Conservation (phyloP, 2,888 invertebrate species). For the Merodon equestris region DNA sequence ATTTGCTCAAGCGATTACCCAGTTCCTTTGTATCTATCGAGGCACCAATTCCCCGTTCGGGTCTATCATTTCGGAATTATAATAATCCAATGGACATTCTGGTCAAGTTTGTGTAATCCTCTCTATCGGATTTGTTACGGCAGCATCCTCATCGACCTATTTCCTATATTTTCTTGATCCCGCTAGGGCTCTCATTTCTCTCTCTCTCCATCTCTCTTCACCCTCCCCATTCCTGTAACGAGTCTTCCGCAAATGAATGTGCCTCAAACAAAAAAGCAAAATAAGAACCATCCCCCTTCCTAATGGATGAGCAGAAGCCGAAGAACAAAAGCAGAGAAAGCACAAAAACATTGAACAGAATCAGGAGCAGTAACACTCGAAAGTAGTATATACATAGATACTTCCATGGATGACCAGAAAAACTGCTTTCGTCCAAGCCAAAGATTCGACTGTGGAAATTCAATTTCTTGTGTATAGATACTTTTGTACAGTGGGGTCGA, state of each 20-base stretch:
- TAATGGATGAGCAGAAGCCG: conserved; percentile 16
- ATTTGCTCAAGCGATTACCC: conserved; percentile 56
- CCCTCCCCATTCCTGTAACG: too few species aligned
- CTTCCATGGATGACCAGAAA: conserved; percentile 1
- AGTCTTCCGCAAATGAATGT: conserved; percentile 17
- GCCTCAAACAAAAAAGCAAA: conserved; percentile 16
- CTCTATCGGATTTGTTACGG: conserved; percentile 47
- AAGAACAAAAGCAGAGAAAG: too few species aligned
- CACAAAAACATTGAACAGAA: too few species aligned
- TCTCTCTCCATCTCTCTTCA: conserved; percentile 7
- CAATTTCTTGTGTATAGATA: too few species aligned
- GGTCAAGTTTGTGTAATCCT: conserved; percentile 57
- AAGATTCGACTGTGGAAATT: not conserved
- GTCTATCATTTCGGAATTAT: conserved; percentile 58
- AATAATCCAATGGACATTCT: conserved; percentile 58
- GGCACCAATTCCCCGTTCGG: conserved; percentile 20
- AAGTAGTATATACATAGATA: conserved; percentile 30
- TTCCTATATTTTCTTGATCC: conserved; percentile 11
- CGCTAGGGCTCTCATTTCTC: not conserved
- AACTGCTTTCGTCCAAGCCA: conserved; percentile 1
- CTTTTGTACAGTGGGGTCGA: not conserved
- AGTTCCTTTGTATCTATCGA: conserved; percentile 30
- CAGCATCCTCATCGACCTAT: conserved; percentile 41
- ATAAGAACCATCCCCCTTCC: conserved; percentile 36
- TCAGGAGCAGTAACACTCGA: conserved; percentile 30